These are phyloP conservation scores for Drosophila mayri DNA, from an alignment of 1,140 invertebrate species.

Conservation along the genomic window DNA sequence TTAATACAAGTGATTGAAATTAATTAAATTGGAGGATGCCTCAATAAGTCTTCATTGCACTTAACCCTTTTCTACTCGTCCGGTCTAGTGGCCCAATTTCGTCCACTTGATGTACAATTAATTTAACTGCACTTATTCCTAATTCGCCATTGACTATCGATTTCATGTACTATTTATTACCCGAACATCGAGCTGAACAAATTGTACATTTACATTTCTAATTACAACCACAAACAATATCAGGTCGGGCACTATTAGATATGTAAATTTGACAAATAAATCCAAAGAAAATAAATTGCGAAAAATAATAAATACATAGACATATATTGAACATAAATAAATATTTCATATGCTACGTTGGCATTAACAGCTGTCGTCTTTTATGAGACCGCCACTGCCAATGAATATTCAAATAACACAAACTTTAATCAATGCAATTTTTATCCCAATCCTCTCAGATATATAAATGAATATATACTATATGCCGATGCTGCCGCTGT, in stretches of 20 bases:
- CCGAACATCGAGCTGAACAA: conserved; percentile 17
- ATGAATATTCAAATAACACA: conserved; percentile 68
- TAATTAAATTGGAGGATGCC: conserved; percentile 26
- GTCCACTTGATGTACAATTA: conserved; percentile 13
- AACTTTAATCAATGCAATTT: conserved; percentile 59
- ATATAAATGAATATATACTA: conserved; percentile 23
- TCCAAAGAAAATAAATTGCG: conserved; percentile 50
- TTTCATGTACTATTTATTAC: conserved; percentile 58
- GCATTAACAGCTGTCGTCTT: conserved; percentile 46
- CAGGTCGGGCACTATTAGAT: conserved; percentile 29
- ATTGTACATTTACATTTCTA: conserved; percentile 65
- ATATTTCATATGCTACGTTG: conserved; percentile 50
- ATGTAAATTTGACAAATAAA: conserved; percentile 41
- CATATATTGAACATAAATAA: conserved; percentile 35
- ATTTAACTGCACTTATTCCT: conserved; percentile 22
- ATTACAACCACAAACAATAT: conserved; percentile 57
- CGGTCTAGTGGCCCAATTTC: conserved; percentile 18
- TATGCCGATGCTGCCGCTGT: conserved; percentile 21
- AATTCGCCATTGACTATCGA: conserved; percentile 40
- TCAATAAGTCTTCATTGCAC: conserved; percentile 6
- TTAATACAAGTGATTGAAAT: conserved; percentile 16
- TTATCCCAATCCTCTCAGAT: conserved; percentile 20
- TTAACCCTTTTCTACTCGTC: conserved; percentile 6
- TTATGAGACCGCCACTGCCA: conserved; percentile 34
- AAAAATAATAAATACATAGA: conserved; percentile 44